Base-by-base conservation (phyloP, 2,888 invertebrate genomes). In the Hedychridium roseum region DNA sequence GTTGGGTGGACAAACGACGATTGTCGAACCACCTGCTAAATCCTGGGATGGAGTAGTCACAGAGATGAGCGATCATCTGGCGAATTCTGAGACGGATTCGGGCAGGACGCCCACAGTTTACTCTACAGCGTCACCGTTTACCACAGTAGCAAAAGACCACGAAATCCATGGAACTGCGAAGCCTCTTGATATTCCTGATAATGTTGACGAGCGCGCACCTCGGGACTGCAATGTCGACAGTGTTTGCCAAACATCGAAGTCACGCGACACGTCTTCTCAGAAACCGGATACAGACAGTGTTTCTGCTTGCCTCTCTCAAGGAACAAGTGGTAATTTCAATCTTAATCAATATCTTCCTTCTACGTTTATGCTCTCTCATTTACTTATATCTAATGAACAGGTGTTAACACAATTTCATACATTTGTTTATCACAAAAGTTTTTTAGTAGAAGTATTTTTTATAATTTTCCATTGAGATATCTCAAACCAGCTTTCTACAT, bases 101-200 rank as follows among this genome's bases (percentile, higher is more conserved):
- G 40, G 37, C 42, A 70, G 65, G 73, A 73, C 73, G 73, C 73
- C 73, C 66, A 73, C 73, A 64, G 60, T 64, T 60, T 63, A 64
- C 65, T 56, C 66, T 52, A 60, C 66, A 62, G 70, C 71, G 70
- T 70, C 66, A 69, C 66, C 65, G 53, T 60, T 54, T 55, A 39
- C 51, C 45, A 55, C 50, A 58, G 57, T 60, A 54, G 45, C 59
- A 36, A 47, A 57, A 47, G 56, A 54, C 49, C 42, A 50, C 52
- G 55, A 47, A 43, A 44, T 49, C 41, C 53, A 45, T 42, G 51
- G 41, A 39, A 44, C 41, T 39, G 39, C 49, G 46, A 51, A 38
- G 44, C 34, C 26, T 37, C 39, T 47, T 48, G 41, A 43, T 51
- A 48, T 46, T 11, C 52, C 57, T 41, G 60, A 51, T 57, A 59